A percentile compares a stretch with the other conserved stretches of the same genome.
phyloP scores from a whole-genome alignment of 2,113 vertebrate species.

The Bos indicus region DNA sequence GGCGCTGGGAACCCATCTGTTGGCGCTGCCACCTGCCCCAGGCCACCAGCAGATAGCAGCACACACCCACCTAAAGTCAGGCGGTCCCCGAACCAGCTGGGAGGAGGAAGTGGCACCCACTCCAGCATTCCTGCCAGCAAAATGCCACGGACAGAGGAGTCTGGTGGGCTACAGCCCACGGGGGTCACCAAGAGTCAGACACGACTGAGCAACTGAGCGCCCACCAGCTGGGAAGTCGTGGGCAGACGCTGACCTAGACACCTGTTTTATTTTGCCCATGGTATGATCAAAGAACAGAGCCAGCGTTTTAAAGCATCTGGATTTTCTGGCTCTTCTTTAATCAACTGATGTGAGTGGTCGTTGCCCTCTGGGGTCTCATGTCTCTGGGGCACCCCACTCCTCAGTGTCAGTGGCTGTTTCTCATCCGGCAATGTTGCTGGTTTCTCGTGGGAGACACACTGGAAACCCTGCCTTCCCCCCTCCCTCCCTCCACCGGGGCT shows the following conservation, averaged over 20 bases:
- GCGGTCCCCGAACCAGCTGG: background rate
- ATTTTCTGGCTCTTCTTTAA: background rate
- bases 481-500: background rate
- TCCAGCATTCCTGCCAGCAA: background rate
- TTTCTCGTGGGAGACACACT: background rate
- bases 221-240: background rate
- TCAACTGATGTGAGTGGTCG: background rate
- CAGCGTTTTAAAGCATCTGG: background rate
- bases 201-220: background rate
- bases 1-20: background rate
- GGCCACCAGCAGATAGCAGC: slow-evolving; percentile 43
- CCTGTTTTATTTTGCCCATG: background rate
- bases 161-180: background rate
- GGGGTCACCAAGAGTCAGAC: background rate
- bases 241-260: background rate
- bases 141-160: background rate
- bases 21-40: background rate
- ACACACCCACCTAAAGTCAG: background rate
- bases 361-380: background rate
- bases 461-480: background rate
- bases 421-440: background rate
- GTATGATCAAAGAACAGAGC: background rate
- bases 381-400: background rate
- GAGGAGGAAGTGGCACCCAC: background rate
- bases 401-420: background rate